These are phyloP conservation scores for Oxygymnocypris stewartii DNA, from an alignment of 2,113 vertebrate genomes.

Conservation along the genomic window DNA sequence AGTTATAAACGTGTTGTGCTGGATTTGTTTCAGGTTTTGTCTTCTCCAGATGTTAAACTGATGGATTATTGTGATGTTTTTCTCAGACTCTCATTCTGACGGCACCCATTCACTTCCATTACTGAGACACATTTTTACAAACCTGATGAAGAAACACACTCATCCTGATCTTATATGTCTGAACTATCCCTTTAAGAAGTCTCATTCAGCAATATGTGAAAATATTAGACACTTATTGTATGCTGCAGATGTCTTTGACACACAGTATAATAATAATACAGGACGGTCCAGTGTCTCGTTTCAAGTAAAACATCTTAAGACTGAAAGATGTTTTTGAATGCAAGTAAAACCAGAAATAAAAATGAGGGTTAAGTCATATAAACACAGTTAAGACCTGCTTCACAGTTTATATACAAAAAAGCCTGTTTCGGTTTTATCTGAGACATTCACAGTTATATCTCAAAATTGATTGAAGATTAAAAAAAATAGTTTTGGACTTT, in stretches of 20 bases:
- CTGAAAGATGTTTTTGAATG: conserved; percentile 2
- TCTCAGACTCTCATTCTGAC: background rate
- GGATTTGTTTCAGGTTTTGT: too few relatives aligned
- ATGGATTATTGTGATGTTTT: too few relatives aligned
- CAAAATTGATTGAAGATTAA: background rate
- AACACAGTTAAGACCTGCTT: conserved; percentile 70
- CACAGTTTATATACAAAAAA: conserved; percentile 59
- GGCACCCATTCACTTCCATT: background rate
- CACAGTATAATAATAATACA: background rate
- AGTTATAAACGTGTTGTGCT: too few relatives aligned
- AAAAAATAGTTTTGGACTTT: too few relatives aligned
- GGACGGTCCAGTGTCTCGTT: background rate
- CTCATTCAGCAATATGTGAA: conserved; percentile 45
- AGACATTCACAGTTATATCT: conserved; percentile 66
- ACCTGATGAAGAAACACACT: too few relatives aligned
- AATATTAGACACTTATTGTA: conserved; percentile 20
- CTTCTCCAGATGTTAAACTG: too few relatives aligned
- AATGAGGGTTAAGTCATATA: conserved; percentile 55
- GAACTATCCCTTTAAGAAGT: background rate
- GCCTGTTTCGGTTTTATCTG: background rate
- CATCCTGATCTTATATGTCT: background rate
- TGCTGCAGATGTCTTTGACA: background rate
- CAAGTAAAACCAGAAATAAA: conserved; percentile 47
- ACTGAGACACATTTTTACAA: background rate
- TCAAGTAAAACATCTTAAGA: conserved; percentile 18